Evolutionary conservation across 2,888 invertebrate genomes (phyloP).

Genomic region (Chelonus formosanus): DNA sequence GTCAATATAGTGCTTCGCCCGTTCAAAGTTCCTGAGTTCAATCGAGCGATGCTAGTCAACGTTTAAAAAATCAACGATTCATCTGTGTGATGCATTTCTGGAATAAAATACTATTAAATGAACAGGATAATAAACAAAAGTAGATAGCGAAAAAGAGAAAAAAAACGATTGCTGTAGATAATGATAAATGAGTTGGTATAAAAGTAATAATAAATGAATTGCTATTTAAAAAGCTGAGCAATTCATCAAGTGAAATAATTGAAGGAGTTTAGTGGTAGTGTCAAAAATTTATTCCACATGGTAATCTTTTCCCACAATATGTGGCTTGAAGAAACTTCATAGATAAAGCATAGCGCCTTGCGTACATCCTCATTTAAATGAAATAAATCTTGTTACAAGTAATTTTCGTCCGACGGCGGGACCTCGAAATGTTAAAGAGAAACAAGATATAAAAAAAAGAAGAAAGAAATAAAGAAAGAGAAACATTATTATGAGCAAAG

Average conservation of each 20-base stretch:
- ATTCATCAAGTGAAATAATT: slow-evolving; percentile 8
- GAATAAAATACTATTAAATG: not conserved
- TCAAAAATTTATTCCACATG: slow-evolving; percentile 34
- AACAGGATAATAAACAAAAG: too few relatives aligned
- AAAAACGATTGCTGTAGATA: too few relatives aligned
- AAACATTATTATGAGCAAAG: slow-evolving; percentile 29
- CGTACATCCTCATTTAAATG: slow-evolving; percentile 61
- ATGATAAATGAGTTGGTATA: too few relatives aligned
- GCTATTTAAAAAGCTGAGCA: not conserved
- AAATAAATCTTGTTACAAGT: slow-evolving; percentile 61
- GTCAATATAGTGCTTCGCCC: slow-evolving; percentile 43
- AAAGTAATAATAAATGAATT: too few relatives aligned
- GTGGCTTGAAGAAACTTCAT: slow-evolving; percentile 8
- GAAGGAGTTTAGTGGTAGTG: slow-evolving; percentile 1
- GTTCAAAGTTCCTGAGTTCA: slow-evolving; percentile 37
- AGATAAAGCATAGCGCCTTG: slow-evolving; percentile 43
- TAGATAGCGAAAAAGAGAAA: too few relatives aligned
- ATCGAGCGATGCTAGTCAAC: slow-evolving; percentile 20
- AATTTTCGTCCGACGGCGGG: slow-evolving; percentile 50
- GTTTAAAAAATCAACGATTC: slow-evolving; percentile 17
- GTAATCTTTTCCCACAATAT: not conserved
- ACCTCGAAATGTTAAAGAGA: slow-evolving; percentile 38
- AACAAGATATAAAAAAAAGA: slow-evolving; percentile 16
- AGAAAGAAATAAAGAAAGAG: slow-evolving; percentile 24
- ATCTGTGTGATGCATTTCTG: not conserved